Percentiles rank a stretch among this genome's conserved stretches.
These are phyloP conservation scores for Scarus forsteni DNA, from an alignment of 2,797 vertebrate genomes.

Conservation along the genomic window DNA sequence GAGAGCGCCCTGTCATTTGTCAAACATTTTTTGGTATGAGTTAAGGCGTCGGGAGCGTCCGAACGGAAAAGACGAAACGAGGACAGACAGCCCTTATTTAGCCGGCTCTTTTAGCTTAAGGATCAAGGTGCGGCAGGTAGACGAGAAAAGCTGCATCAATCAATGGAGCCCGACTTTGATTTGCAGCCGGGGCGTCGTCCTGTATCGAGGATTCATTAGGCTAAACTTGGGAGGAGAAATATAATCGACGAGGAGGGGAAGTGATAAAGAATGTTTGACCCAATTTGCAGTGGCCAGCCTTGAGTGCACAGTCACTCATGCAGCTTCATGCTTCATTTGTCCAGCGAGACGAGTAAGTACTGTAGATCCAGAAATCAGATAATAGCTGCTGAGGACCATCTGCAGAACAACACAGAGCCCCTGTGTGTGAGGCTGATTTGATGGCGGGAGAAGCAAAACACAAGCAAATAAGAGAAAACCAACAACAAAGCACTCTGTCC, in stretches of 20 bases:
- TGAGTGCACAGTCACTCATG: constrained; percentile 56
- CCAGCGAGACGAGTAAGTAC: constrained; percentile 21
- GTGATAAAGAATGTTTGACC: constrained; percentile 59
- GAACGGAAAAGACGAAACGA: constrained; percentile 67
- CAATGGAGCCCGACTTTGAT: constrained; percentile 56
- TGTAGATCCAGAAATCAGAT: constrained; percentile 49
- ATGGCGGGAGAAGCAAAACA: constrained; percentile 47
- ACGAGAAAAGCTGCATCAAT: constrained; percentile 64
- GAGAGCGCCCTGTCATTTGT: constrained; percentile 74
- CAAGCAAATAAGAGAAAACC: constrained; percentile 2
- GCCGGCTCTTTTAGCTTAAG: constrained; percentile 59
- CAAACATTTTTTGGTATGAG: constrained; percentile 70
- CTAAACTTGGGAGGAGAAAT: constrained; percentile 52
- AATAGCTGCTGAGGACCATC: constrained; percentile 32
- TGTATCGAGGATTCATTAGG: constrained; percentile 65
- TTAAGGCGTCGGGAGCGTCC: constrained; percentile 69
- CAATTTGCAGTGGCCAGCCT: constrained; percentile 47
- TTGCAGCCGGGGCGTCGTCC: constrained; percentile 41
- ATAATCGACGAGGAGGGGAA: constrained; percentile 53
- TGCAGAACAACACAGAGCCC: constrained; percentile 8
- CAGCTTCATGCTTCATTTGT: constrained; percentile 52
- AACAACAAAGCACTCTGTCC: constrained; percentile 21
- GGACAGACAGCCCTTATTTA: constrained; percentile 68
- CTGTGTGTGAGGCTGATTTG: constrained; percentile 39
- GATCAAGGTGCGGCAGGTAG: constrained; percentile 39